Conservation (phyloP, 2,113 vertebrate genomes). For the Ranitomeya variabilis region DNA sequence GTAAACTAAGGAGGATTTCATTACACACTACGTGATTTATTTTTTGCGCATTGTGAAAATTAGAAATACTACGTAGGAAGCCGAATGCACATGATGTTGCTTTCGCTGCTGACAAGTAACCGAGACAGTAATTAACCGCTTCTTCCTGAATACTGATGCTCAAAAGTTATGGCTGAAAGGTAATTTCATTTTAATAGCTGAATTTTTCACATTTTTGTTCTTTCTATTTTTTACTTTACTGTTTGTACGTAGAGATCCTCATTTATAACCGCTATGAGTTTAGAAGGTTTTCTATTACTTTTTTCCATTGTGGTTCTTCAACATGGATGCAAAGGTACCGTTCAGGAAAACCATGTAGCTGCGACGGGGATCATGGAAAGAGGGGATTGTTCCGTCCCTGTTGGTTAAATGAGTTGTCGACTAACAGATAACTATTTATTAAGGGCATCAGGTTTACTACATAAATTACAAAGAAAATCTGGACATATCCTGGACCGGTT, state of each 20-base stretch:
- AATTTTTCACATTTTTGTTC: not conserved
- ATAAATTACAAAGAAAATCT: too few relatives aligned
- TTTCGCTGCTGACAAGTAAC: not conserved
- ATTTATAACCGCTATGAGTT: not conserved
- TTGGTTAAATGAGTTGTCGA: too few relatives aligned
- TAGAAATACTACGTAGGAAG: not conserved
- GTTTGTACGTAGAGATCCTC: not conserved
- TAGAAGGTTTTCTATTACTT: too few relatives aligned
- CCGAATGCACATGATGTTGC: not conserved
- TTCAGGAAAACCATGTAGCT: too few relatives aligned
- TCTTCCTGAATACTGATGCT: slow-evolving; percentile 3
- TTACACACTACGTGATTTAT: slow-evolving; percentile 61
- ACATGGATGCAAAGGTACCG: too few relatives aligned
- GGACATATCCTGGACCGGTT: too few relatives aligned
- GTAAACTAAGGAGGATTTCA: slow-evolving; percentile 65
- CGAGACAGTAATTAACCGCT: not conserved
- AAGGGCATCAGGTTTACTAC: too few relatives aligned
- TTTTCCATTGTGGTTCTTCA: too few relatives aligned
- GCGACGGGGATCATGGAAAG: too few relatives aligned
- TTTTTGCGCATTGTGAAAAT: slow-evolving; percentile 51
- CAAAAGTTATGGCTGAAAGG: not conserved
- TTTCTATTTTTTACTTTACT: not conserved
- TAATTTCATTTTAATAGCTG: not conserved
- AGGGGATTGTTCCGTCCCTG: too few relatives aligned
- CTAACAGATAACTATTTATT: too few relatives aligned